Percentiles rank a stretch among this genome's conserved stretches.
Evolutionary conservation across 2,888 invertebrate genomes (phyloP).

Genomic region (Malacosoma neustria): DNA sequence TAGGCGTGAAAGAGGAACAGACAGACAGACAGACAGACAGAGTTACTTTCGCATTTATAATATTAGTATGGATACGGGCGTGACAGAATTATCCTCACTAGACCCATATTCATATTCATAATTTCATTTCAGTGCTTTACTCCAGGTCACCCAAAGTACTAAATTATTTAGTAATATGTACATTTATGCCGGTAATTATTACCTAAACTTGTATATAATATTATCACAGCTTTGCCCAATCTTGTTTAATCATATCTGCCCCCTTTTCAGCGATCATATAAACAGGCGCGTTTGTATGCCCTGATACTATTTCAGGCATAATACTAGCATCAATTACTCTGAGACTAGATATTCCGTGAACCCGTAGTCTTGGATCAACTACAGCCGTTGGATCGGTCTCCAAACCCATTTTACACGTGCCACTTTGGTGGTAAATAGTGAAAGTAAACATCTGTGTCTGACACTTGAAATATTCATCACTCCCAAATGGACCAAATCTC

Average conservation of each 20-base stretch:
- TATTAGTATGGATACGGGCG: not conserved
- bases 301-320: conserved; percentile 85
- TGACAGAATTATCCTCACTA: too few species aligned
- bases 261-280: conserved; percentile 90
- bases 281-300: conserved; percentile 84
- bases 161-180: too few species aligned
- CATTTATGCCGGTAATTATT: too few species aligned
- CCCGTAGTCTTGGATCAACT: conserved; percentile 76
- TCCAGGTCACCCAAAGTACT: too few species aligned
- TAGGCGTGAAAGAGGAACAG: too few species aligned
- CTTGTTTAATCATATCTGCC: conserved; percentile 80
- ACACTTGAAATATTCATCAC: conserved; percentile 82
- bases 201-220: too few species aligned
- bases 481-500: conserved; percentile 67
- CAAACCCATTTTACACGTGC: conserved; percentile 80
- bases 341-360: conserved; percentile 79
- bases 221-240: conserved; percentile 41
- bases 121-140: too few species aligned
- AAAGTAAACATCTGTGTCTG: conserved; percentile 79
- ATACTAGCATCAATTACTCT: conserved; percentile 87
- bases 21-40: too few species aligned
- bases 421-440: conserved; percentile 81
- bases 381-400: conserved; percentile 74
- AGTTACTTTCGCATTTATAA: too few species aligned
- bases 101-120: too few species aligned